phyloP scores from a whole-genome alignment of 2,797 vertebrate genomes.

The Phyllotis vaccarum region DNA sequence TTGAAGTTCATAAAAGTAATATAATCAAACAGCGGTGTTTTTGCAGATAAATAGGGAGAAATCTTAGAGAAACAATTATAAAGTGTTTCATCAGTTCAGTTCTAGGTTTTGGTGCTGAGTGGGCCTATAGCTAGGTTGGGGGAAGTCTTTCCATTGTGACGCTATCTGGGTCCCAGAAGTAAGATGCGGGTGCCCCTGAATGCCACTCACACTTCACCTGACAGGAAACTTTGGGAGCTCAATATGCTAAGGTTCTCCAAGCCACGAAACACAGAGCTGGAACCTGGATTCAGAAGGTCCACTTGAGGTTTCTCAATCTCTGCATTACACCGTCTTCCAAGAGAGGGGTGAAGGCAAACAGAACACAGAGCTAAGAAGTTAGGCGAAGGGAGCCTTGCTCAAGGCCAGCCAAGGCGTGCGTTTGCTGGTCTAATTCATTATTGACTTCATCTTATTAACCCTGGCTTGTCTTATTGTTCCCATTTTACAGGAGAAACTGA shows the following conservation, averaged over 20 bases:
- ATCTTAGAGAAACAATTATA: not conserved
- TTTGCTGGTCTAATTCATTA: no score
- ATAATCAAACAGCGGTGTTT: not conserved
- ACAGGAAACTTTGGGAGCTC: not conserved
- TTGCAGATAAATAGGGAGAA: not conserved
- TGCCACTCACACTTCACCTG: not conserved
- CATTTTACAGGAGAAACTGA: constrained; percentile 5
- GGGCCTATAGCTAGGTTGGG: not conserved
- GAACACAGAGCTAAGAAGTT: not conserved
- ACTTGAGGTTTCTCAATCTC: not conserved
- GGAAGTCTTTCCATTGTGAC: not conserved
- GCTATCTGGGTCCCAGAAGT: constrained; percentile 3
- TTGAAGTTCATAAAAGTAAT: constrained; percentile 9
- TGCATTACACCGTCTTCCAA: not conserved
- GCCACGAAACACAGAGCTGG: not conserved
- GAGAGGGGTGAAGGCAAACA: not conserved
- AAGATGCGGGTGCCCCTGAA: not conserved
- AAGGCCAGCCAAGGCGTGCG: not conserved
- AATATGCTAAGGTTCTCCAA: not conserved
- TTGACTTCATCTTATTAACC: not conserved
- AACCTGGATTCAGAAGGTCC: not conserved
- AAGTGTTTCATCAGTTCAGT: not conserved
- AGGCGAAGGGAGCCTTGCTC: not conserved
- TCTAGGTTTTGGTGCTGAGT: not conserved
- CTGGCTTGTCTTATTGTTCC: not conserved